These are phyloP conservation scores for Carcina quercana DNA, from an alignment of 2,888 invertebrate species.

Conservation along the genomic window DNA sequence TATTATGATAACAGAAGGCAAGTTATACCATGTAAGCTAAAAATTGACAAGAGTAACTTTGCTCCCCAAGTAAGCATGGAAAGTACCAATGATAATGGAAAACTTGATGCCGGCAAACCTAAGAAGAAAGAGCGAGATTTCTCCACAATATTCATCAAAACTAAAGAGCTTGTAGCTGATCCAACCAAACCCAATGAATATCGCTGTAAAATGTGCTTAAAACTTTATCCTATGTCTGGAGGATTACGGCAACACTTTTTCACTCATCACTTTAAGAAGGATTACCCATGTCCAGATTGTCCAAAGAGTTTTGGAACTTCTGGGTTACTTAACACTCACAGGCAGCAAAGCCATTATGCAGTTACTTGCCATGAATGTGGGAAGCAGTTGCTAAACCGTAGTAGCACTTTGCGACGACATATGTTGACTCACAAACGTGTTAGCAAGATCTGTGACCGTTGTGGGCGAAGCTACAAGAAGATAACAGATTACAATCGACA, in stretches of 20 bases:
- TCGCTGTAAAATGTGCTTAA: constrained; percentile 9
- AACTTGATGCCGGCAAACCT: neutral
- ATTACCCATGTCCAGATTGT: constrained; percentile 5
- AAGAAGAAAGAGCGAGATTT: constrained; percentile 2
- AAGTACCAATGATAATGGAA: neutral
- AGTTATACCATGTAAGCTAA: neutral
- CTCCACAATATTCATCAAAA: constrained; percentile 11
- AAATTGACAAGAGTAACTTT: constrained; percentile 3
- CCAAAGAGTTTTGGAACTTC: constrained; percentile 10
- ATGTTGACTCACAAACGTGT: neutral
- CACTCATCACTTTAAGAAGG: constrained; percentile 10
- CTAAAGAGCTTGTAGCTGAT: constrained; percentile 7
- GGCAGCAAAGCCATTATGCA: constrained; percentile 4
- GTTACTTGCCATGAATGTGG: constrained; percentile 6
- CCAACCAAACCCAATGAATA: constrained; percentile 6
- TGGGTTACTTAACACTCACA: constrained; percentile 6
- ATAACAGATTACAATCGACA: constrained; percentile 4
- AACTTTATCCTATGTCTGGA: constrained; percentile 7
- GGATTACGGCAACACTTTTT: constrained; percentile 10
- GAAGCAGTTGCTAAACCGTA: constrained; percentile 5
- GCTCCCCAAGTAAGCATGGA: too few relatives aligned
- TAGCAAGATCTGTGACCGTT: constrained; percentile 5
- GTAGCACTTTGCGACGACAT: constrained; percentile 9
- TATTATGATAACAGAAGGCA: constrained; percentile 6
- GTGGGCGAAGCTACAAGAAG: constrained; percentile 9